Conservation (phyloP, 2,113 vertebrate species). For the Garra rufa region DNA sequence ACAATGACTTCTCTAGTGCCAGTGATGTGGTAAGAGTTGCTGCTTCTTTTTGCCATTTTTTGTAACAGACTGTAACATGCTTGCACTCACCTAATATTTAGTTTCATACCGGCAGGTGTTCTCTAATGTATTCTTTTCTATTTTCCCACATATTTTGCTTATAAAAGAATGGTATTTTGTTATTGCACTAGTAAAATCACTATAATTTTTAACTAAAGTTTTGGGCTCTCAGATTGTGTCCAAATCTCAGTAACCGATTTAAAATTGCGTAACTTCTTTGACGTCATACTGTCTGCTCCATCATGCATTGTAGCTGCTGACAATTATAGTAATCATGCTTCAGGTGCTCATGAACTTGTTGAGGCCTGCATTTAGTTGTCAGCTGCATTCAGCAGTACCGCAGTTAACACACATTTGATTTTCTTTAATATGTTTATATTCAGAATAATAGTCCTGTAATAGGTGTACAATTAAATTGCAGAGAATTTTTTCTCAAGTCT, state of each 20-base stretch:
- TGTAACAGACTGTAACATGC: not conserved
- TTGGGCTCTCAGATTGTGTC: not conserved
- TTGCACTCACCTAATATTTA: not conserved
- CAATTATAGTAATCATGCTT: conserved; percentile 14
- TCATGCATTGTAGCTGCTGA: not conserved
- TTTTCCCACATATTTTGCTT: not conserved
- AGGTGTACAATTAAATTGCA: not conserved
- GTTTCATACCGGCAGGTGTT: not conserved
- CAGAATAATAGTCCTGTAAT: not conserved
- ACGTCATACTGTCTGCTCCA: not conserved
- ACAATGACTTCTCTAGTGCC: conserved; percentile 96
- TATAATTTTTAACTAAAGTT: too few species aligned
- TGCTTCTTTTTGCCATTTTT: not conserved
- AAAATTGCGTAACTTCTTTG: conserved; percentile 9
- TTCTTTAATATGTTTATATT: not conserved
- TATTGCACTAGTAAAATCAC: not conserved
- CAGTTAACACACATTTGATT: not conserved
- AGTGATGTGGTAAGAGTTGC: conserved; percentile 91
- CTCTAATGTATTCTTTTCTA: not conserved
- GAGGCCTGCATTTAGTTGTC: not conserved
- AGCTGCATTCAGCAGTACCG: not conserved
- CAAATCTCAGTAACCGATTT: not conserved
- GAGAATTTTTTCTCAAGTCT: not conserved
- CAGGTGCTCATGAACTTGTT: not conserved
- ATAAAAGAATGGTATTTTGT: not conserved